Conservation (phyloP, 2,888 invertebrate genomes). For the Melipona beecheii region DNA sequence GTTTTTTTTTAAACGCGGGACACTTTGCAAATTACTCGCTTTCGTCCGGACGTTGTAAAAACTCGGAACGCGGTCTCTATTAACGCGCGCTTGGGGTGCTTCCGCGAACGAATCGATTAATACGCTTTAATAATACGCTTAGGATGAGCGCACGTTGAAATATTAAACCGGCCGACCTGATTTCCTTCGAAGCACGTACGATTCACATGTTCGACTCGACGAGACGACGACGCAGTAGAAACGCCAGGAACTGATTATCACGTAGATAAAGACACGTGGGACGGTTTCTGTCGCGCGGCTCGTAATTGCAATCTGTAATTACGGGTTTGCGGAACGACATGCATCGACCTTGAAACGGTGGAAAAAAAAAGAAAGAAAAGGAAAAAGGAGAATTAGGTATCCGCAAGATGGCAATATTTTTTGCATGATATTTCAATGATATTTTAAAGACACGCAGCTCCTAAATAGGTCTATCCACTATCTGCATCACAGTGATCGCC, state of each 20-base stretch:
- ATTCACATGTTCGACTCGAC: conserved; percentile 3
- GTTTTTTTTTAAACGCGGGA: too few relatives aligned
- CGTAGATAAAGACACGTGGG: neutral
- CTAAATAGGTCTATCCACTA: neutral
- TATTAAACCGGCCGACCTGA: conserved; percentile 30
- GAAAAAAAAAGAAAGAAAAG: neutral
- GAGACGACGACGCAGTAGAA: neutral
- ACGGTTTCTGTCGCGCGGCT: neutral
- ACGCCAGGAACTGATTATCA: neutral
- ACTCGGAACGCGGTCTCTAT: neutral
- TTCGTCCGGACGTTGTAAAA: neutral
- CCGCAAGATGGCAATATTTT: neutral
- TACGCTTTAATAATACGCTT: conserved; percentile 23
- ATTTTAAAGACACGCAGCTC: neutral
- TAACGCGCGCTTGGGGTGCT: neutral
- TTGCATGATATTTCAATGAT: too few relatives aligned
- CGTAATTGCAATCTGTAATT: neutral
- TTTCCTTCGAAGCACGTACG: conserved; percentile 3
- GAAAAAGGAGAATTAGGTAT: neutral
- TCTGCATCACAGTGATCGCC: neutral
- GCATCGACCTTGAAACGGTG: neutral
- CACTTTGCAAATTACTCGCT: neutral
- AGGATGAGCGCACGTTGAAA: conserved; percentile 14
- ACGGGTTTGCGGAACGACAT: neutral
- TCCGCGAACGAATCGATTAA: conserved; percentile 17